phyloP scores from a whole-genome alignment of 2,113 vertebrate species.

The Sarotherodon lohbergeri region DNA sequence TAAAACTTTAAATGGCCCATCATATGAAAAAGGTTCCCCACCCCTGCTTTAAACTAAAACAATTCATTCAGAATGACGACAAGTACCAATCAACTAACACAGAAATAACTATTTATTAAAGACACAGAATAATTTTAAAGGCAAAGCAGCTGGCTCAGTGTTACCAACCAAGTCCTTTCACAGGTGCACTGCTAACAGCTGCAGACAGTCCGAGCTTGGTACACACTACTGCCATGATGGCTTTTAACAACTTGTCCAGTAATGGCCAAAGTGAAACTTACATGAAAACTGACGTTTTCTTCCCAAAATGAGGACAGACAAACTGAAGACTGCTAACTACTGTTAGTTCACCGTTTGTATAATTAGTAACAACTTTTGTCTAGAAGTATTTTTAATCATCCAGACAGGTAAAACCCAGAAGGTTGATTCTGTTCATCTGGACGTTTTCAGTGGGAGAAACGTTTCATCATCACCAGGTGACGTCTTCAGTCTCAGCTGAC shows the following conservation, averaged over 20 bases:
- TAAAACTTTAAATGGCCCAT: fast-evolving
- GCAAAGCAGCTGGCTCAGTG: background rate
- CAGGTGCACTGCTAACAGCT: background rate
- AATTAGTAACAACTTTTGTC: background rate
- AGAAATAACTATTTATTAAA: background rate
- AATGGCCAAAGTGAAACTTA: background rate
- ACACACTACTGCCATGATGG: background rate
- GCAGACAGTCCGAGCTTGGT: background rate
- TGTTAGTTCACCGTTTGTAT: background rate
- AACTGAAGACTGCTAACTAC: background rate
- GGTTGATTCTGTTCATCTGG: background rate
- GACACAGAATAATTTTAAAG: background rate
- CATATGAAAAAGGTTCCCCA: background rate
- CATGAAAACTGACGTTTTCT: background rate
- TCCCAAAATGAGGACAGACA: background rate
- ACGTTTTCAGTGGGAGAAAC: background rate
- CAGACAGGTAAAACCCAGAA: background rate
- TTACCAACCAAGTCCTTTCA: background rate
- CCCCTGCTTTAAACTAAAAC: background rate
- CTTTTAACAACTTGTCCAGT: background rate
- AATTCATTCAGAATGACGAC: fast-evolving
- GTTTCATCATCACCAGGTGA: background rate
- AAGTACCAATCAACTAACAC: background rate
- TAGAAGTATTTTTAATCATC: background rate
- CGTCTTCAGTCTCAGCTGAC: background rate